Evolutionary conservation across 1,140 invertebrate genomes (phyloP).

Genomic region (Triops cancriformis): DNA sequence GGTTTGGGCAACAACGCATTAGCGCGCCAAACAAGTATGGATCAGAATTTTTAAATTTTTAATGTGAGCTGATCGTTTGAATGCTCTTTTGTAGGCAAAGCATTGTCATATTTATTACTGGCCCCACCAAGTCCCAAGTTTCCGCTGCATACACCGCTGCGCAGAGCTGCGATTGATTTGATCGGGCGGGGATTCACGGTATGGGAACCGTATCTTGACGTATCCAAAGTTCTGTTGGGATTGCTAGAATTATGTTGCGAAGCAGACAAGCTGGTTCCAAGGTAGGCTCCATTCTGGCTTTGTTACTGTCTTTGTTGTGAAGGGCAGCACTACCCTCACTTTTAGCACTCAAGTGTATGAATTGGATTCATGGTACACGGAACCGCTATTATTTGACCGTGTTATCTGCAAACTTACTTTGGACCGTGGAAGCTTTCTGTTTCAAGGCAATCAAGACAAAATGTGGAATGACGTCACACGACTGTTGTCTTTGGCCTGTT

Average conservation of each 20-base stretch:
- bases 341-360: too few species aligned
- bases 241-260: conserved; percentile 90
- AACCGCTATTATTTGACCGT: too few species aligned
- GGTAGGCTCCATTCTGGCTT: conserved; percentile 38
- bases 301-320: conserved; percentile 17
- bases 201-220: conserved; percentile 97
- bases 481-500: too few species aligned
- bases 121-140: conserved; percentile 69
- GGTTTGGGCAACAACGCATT: conserved; percentile 85
- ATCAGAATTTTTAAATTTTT: not conserved
- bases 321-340: not conserved
- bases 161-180: conserved; percentile 92
- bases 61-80: not conserved
- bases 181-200: conserved; percentile 93
- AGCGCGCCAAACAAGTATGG: conserved; percentile 73
- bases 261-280: conserved; percentile 80
- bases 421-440: too few species aligned
- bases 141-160: conserved; percentile 77
- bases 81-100: conserved; percentile 52
- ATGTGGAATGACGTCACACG: too few species aligned
- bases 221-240: conserved; percentile 82
- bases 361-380: too few species aligned
- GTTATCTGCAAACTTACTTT: too few species aligned
- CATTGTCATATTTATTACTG: conserved; percentile 85
- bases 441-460: too few species aligned